Conservation (phyloP, 2,797 vertebrate species). For the Sphenodon punctatus region DNA sequence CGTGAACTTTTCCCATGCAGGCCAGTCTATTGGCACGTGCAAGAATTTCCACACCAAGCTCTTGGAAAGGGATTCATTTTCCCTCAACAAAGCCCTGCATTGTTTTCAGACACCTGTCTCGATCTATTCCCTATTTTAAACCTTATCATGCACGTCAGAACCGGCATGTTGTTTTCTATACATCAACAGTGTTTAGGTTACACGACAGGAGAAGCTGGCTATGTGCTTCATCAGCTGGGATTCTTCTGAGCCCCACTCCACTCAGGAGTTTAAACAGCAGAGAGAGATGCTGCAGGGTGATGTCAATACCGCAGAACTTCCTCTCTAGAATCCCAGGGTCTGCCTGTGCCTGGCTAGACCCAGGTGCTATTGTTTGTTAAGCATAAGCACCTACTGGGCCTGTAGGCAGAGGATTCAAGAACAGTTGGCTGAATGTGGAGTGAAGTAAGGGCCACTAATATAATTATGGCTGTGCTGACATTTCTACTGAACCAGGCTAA, state of each 20-base stretch:
- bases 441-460: background rate
- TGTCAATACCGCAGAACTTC: background rate
- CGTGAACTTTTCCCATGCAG: background rate
- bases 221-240: background rate
- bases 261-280: background rate
- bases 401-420: no score
- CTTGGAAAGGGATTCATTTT: background rate
- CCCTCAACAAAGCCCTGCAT: background rate
- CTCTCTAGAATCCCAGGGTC: background rate
- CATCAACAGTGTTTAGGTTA: background rate
- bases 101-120: background rate
- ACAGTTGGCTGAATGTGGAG: background rate
- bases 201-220: background rate
- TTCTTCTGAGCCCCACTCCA: background rate
- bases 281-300: background rate
- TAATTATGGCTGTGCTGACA: fast-evolving
- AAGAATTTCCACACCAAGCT: background rate
- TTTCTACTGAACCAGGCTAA: background rate
- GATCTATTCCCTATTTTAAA: background rate
- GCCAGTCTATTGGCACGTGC: no score
- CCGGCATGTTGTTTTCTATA: background rate
- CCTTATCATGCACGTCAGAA: background rate
- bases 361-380: background rate
- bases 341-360: background rate
- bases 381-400: background rate